Evolutionary conservation across 1,140 invertebrate species (phyloP).

Genomic region (Heterodera carotae): DNA sequence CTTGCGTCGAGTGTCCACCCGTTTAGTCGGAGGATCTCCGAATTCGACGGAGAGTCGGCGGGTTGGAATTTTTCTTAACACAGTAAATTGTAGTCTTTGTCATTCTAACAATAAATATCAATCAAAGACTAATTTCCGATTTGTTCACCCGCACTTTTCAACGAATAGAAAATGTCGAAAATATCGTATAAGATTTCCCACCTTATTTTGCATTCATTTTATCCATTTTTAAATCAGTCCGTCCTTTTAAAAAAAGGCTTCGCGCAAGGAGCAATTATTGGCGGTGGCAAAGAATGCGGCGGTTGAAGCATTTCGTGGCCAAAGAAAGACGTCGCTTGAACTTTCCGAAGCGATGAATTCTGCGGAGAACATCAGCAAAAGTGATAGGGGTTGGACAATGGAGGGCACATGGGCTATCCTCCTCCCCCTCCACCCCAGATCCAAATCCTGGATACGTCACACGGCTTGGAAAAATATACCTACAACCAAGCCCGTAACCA

Average conservation of each 20-base stretch:
- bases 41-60: conserved; percentile 3
- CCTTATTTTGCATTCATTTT: not conserved
- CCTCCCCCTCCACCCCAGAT: no score
- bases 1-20: not conserved
- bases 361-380: conserved; percentile 13
- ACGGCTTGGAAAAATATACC: no score
- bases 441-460: no score
- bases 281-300: conserved; percentile 35
- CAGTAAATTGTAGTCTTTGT: no score
- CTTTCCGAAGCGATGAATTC: conserved; percentile 34
- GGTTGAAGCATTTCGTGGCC: conserved; percentile 25
- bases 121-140: no score
- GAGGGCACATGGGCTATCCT: no score
- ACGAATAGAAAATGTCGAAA: no score
- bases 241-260: conserved; percentile 12
- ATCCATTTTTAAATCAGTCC: not conserved
- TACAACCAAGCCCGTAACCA: no score
- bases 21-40: not conserved
- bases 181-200: no score
- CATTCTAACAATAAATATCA: no score
- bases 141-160: no score
- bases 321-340: conserved; percentile 37
- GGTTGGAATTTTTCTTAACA: not conserved
- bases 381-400: not conserved
- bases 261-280: conserved; percentile 30